A percentile compares a stretch with the other conserved stretches of the same genome.
Evolutionary conservation across 2,113 vertebrate species (phyloP).

Genomic region (Talpa occidentalis): DNA sequence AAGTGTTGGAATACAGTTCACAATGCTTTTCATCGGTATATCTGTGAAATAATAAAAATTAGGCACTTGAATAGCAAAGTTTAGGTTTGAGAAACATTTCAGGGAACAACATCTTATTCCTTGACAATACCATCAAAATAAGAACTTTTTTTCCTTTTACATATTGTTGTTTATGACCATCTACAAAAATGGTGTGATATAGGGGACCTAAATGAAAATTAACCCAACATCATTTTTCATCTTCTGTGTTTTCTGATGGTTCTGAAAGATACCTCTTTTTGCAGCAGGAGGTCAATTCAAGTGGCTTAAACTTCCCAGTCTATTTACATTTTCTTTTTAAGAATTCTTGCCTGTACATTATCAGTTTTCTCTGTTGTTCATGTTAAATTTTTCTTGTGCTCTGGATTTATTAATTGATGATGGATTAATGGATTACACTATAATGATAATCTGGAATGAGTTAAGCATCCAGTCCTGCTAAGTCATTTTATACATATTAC

Average conservation of each 20-base stretch:
- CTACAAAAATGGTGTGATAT: background rate
- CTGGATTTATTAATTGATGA: background rate
- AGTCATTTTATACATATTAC: background rate
- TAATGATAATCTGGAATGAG: background rate
- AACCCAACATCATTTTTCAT: background rate
- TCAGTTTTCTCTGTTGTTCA: background rate
- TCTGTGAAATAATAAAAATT: background rate
- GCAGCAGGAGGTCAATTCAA: background rate
- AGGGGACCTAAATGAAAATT: background rate
- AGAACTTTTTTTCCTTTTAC: background rate
- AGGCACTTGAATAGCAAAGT: background rate
- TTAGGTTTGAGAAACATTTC: background rate
- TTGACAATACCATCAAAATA: background rate
- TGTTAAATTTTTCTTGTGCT: constrained; percentile 37
- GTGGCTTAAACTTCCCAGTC: background rate
- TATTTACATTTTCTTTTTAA: background rate
- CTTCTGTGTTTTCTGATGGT: background rate
- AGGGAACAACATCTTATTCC: background rate
- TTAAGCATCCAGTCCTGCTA: background rate
- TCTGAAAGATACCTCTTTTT: background rate
- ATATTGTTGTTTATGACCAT: background rate
- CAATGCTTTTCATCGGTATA: background rate
- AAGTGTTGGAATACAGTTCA: background rate
- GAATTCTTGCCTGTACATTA: background rate
- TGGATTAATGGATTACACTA: too few relatives aligned